Base-by-base conservation (phyloP, 1,140 invertebrate genomes). In the Drosophila suzukii region DNA sequence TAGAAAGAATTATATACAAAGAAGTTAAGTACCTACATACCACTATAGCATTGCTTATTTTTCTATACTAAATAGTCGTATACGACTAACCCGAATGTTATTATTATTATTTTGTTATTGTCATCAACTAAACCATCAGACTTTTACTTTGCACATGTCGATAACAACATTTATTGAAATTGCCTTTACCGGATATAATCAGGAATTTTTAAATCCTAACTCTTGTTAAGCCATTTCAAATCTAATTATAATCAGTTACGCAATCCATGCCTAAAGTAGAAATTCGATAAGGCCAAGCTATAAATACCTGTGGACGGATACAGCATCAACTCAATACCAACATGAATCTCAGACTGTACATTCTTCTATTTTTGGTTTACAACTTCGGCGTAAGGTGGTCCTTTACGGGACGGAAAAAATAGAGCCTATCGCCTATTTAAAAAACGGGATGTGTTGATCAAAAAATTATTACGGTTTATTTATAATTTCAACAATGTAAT, bases 301-400 rank as follows among this genome's bases (percentile, higher is more conserved):
- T 55, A 60, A 11, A 61, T 30, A 38, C 1, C n/a, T 4, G 7
- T 17, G 10, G 12, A 13, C 11, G 53, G 2, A 30, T 3, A 13
- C 11, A 17, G 13, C 32, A 7, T 12, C 12, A 27, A 12, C 20
- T 13, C 8, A 39, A 50, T 24, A 17, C 4, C 36, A 34, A 43
- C 24, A 67, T 67, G 27, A 49, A 34, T 34, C 36, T 67, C 0
- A 60, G n/a, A 17, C 17, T 34, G 6, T 11, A 5, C 2, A 3
- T 17, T 24, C 13, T 34, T 4, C 27, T 67, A 5, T 41, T 43
- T 12, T 12, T 62, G 12, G 17, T 67, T 12, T 50, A 15, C 43
- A 12, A 1, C 43, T 65, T 39, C 6, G 54, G 62, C 7, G 24
- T 20, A 6, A 17, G 12, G 10, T 67, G 57, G 57, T 67, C 63